A percentile compares a stretch with the other conserved stretches of the same genome.
phyloP scores from a whole-genome alignment of 2,888 invertebrate genomes.

The Petrolisthes cinctipes region DNA sequence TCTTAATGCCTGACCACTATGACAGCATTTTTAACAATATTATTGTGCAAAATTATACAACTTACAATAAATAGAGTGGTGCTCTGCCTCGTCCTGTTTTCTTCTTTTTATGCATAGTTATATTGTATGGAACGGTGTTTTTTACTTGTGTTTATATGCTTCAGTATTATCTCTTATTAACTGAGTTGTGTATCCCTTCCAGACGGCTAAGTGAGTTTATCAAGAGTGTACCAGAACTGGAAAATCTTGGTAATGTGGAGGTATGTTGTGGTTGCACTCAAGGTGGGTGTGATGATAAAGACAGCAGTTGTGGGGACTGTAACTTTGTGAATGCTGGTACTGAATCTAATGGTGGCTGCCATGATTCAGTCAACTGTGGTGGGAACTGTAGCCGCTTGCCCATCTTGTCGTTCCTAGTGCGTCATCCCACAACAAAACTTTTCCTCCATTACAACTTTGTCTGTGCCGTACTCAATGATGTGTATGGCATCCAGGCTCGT shows the following conservation, averaged over 20 bases:
- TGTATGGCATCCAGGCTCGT: conserved; percentile 86
- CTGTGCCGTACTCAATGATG: conserved; percentile 87
- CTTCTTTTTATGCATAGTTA: no score
- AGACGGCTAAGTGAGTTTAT: conserved; percentile 47
- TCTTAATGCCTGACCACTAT: no score
- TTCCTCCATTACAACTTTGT: conserved; percentile 92
- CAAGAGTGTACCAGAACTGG: conserved; percentile 43
- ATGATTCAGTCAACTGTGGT: background rate
- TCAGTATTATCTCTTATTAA: background rate
- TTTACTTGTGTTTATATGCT: background rate
- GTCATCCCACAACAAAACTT: conserved; percentile 80
- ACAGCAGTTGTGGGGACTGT: background rate
- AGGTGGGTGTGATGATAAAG: background rate
- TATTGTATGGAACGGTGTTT: no score
- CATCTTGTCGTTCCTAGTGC: conserved; percentile 87
- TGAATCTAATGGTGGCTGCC: no score
- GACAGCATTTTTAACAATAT: no score
- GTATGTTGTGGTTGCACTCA: background rate
- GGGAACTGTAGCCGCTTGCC: conserved; percentile 73
- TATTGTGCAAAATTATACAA: no score
- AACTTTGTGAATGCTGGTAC: no score
- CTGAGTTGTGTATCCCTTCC: conserved; percentile 9
- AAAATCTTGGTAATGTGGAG: conserved; percentile 58
- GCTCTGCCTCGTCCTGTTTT: no score
- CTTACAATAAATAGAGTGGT: no score